Evolutionary conservation across 2,888 invertebrate species (phyloP), one percentile per base, ranked within the genome.

Genomic region (Leptarthrus brevirostris): DNA sequence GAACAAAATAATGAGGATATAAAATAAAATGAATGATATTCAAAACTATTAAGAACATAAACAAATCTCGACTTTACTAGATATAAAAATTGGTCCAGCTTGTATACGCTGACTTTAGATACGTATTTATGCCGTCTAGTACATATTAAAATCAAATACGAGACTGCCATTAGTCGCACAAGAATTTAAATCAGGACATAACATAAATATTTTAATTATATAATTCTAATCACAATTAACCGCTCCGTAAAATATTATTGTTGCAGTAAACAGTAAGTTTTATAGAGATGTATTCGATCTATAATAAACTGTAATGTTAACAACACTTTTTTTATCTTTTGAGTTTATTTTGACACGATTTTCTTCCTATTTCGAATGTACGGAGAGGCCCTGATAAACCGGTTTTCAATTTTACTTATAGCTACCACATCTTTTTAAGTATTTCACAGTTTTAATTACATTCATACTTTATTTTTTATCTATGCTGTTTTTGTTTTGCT

Each of bases 351-450:
- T 64, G 64, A 64, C 64, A 64, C 64, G 64, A 24, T 22, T 64
- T 8, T 1, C n/a, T 40, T 44, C 18, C 49, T 49, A 18, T 18
- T 64, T 64, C 44, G 22, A 22, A 64, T 64, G 24, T 64, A 64
- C 64, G 64, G 64, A 64, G 64, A 64, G 64, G 64, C 64, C 64
- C 64, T 64, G 64, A 64, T 64, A 64, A 64, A 64, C 64, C 64
- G 64, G 64, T 64, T 44, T 64, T 58, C 36, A 47, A 40, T 64
- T 44, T 54, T 54, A 12, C 64, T 64, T 64, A 64, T 4, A 64
- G 10, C 47, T 64, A 64, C 44, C 44, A 64, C 44, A 64, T 64
- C 22, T 30, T 8, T 36, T 64, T 64, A 64, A 64, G 47, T 64
- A 64, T 64, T 64, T 64, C 64, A 47, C 64, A 64, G 64, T 40